Evolutionary conservation across 2,888 invertebrate genomes (phyloP), one percentile per base, ranked within the genome.

Genomic region (Plagodis dolabraria): DNA sequence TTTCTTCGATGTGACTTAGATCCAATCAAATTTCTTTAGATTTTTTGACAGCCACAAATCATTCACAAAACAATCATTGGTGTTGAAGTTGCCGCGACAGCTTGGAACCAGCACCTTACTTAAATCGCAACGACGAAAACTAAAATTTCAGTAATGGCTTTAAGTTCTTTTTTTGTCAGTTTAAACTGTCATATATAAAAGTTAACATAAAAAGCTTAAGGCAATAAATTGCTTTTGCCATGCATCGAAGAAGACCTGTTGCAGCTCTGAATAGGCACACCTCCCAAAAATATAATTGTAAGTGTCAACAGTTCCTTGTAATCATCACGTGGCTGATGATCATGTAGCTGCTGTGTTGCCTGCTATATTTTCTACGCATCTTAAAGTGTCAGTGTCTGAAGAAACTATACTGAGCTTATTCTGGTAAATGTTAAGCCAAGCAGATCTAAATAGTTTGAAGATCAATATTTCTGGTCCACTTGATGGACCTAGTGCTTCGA

Each of bases 301-400:
- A 48, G 48, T 44, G 52, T 58, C 12, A 58, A 12, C 35, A 48
- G 33, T 48, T 58, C 58, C 50, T 33, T 48, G 48, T 58, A 58
- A 34, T 58, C 49, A 53, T 58, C 48, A 34, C 52, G 53, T 48
- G 49, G 46, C 44, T 53, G 43, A 43, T 43, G 12, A 6, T 6
- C 11, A 5, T 43, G n/a, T 10, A 43, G 43, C 22, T 38, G 46
- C 12, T n/a, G n/a, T n/a, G 11, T 5, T 4, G 12, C 12, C 43
- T 40, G 40, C 40, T 6, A 10, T 10, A 40, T 8, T 9, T 40
- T 40, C 40, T 10, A 10, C 6, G 9, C 7, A 40, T 6, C 6
- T 40, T 10, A 8, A 8, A 8, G 40, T 5, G 6, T 40, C 40
- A 10, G 40, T 8, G 40, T 40, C 40, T 6, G 6, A 10, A 40